Conservation (phyloP, 2,797 vertebrate species). For the Chaetophractus vellerosus region DNA sequence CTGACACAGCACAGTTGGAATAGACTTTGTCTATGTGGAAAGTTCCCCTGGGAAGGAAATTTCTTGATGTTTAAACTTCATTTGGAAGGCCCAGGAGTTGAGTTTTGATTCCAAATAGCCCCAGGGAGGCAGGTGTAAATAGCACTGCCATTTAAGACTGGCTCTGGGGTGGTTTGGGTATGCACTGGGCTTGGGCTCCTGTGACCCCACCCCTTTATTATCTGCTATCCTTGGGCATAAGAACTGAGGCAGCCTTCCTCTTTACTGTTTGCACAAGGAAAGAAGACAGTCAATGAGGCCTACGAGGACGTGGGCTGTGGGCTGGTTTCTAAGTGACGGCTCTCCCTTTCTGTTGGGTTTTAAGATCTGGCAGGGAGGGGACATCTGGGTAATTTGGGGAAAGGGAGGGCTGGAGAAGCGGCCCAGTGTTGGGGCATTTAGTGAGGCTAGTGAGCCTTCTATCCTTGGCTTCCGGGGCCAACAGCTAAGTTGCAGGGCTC, state of each 20-base stretch:
- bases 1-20: background rate
- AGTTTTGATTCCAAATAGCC: conserved; percentile 80
- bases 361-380: background rate
- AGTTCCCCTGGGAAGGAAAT: background rate
- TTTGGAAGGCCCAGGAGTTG: conserved; percentile 1
- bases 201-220: background rate
- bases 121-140: conserved; percentile 38
- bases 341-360: background rate
- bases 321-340: background rate
- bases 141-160: conserved; percentile 34
- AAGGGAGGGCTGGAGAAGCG: background rate
- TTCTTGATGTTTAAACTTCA: conserved; percentile 35
- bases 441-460: background rate
- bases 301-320: background rate
- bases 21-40: background rate
- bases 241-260: background rate
- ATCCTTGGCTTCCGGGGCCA: fast-evolving
- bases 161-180: background rate
- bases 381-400: background rate
- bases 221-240: conserved; percentile 34
- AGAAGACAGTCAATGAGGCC: background rate
- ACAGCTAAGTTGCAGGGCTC: background rate
- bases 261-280: background rate
- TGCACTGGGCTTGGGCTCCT: background rate
- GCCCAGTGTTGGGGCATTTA: background rate